Percentiles rank a stretch among this genome's conserved stretches.
phyloP scores from a whole-genome alignment of 2,797 vertebrate genomes.

The Cottoperca gobio region DNA sequence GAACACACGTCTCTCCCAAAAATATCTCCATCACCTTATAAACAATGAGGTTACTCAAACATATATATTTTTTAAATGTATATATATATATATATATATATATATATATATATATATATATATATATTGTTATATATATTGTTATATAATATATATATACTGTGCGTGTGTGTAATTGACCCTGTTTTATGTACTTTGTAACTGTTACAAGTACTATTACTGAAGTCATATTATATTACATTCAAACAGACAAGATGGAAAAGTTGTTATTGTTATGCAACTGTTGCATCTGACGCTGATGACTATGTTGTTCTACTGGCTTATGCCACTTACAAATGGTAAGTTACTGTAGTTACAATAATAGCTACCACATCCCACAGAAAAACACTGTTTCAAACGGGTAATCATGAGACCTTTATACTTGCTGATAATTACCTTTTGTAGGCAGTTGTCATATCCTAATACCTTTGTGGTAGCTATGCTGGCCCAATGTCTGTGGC shows the following conservation, averaged over 20 bases:
- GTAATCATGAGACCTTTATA: not conserved
- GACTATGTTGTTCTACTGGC: not conserved
- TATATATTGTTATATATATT: no score
- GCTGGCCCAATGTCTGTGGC: not conserved
- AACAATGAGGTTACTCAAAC: no score
- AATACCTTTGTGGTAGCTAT: not conserved
- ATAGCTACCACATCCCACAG: not conserved
- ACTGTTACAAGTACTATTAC: no score
- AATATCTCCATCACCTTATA: no score
- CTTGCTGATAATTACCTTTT: not conserved
- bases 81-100: no score
- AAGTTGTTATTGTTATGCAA: not conserved
- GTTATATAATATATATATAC: no score
- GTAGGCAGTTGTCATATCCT: not conserved
- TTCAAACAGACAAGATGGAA: not conserved
- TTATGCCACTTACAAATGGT: not conserved
- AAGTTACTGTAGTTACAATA: not conserved
- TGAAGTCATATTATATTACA: not conserved
- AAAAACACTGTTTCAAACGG: not conserved
- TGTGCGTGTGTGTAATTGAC: no score
- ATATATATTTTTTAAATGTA: no score
- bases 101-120: no score
- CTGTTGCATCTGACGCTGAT: not conserved
- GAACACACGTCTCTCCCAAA: no score
- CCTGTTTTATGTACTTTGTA: no score